phyloP scores from a whole-genome alignment of 2,888 invertebrate species.

The Euplagia quadripunctaria region DNA sequence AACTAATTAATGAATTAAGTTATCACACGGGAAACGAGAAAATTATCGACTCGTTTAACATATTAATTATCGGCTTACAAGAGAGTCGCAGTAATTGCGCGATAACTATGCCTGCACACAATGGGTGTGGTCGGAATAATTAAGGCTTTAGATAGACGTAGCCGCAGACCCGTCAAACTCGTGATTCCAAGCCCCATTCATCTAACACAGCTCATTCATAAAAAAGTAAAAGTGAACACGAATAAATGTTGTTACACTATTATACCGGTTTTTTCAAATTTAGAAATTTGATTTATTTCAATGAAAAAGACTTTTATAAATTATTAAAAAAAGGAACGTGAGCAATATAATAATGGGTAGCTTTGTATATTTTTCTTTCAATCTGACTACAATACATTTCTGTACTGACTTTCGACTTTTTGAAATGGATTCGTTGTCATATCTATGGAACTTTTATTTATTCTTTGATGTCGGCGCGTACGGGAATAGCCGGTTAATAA shows the following conservation, averaged over 20 bases:
- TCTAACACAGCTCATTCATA: conserved; percentile 22
- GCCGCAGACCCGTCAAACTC: conserved; percentile 33
- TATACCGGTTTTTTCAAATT: conserved; percentile 22
- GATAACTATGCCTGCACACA: conserved; percentile 51
- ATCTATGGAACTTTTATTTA: conserved; percentile 39
- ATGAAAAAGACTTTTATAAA: conserved; percentile 9
- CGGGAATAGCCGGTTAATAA: conserved; percentile 77
- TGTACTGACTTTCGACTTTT: conserved; percentile 7
- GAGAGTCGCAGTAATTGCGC: conserved; percentile 43
- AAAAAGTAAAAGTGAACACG: conserved; percentile 48
- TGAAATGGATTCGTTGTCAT: conserved; percentile 32
- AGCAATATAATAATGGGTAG: not conserved
- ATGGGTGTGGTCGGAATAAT: conserved; percentile 50
- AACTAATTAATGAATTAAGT: conserved; percentile 28
- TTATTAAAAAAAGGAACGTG: conserved; percentile 12
- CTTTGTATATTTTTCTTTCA: not conserved
- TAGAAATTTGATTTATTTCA: conserved; percentile 12
- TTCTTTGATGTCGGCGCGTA: conserved; percentile 46
- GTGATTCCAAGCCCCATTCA: conserved; percentile 30
- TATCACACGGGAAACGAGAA: conserved; percentile 51
- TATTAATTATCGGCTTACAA: conserved; percentile 40
- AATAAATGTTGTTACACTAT: conserved; percentile 20
- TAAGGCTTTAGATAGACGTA: conserved; percentile 36
- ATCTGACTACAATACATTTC: conserved; percentile 6
- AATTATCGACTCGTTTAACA: conserved; percentile 44